Base-by-base conservation (phyloP, 2,113 vertebrate species). In the Sporophila hypoxantha region DNA sequence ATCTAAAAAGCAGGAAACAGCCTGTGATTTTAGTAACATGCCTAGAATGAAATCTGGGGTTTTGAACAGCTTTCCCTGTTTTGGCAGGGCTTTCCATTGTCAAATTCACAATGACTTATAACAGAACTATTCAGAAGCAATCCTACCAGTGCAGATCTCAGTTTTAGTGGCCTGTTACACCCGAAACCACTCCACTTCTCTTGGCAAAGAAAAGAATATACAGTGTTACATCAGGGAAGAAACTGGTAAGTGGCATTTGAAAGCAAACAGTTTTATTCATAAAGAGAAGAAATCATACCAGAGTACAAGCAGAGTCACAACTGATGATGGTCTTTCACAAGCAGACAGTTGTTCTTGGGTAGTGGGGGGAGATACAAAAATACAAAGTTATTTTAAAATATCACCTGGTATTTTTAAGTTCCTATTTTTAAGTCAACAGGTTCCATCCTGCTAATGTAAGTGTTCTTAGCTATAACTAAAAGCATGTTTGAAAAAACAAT, bases 31-130 rank as follows among this genome's bases (percentile, higher is more conserved):
- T 56, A 91, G 36, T 70, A 74, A 61, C 44, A 44, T 17, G 17
- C 32, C 68, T 82, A 59, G 29, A 82, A 87, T 7, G 59, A 76
- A 87, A 77, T 87, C 21, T 37, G 53, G 36, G 52, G 17, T 27
- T 93, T 82, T 80, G 47, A 92, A 34, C 21, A 64, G 69, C 34
- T 85, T 82, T 85, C 55, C 26, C 19, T 42, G 57, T 21, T 82
- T 82, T 76, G 27, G 44, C 57, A 79, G 10, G 17, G 36, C 34
- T 79, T 87, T 90, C 64, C 26, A 25, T 80, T 75, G 76, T 77
- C 46, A 75, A 46, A 68, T 89, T 75, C 59, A 77, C 49, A 64
- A 14, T 76, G 49, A 55, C 21, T 42, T 86, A 9, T 14, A 41
- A 39, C 7, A 18, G 60, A 90, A 41, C 16, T 82, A 12, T 85